These are phyloP conservation scores for Psophia crepitans DNA, from an alignment of 2,113 vertebrate genomes.

Conservation along the genomic window DNA sequence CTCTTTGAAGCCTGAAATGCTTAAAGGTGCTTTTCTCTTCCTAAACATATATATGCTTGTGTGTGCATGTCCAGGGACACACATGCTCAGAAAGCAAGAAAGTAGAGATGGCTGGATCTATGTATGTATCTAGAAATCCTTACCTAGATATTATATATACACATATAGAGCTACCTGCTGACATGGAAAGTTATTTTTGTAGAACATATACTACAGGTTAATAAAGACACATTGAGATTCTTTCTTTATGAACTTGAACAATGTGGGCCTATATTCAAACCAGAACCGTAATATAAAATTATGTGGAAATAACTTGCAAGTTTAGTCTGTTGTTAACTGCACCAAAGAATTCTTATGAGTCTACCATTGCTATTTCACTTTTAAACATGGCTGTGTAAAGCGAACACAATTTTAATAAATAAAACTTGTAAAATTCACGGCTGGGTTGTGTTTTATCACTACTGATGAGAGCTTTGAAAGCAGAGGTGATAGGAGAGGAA, in stretches of 20 bases:
- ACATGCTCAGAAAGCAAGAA: not conserved
- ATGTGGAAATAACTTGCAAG: not conserved
- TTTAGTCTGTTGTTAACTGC: not conserved
- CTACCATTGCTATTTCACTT: not conserved
- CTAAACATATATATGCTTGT: not conserved
- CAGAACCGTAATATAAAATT: not conserved
- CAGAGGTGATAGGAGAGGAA: not conserved
- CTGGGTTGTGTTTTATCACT: not conserved
- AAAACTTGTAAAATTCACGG: not conserved
- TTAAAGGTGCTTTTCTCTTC: not conserved
- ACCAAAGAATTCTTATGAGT: not conserved
- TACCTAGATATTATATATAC: not conserved
- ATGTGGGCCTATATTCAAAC: not conserved
- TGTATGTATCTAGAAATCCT: not conserved
- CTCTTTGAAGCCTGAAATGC: not conserved
- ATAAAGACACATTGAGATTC: not conserved
- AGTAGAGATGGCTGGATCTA: not conserved
- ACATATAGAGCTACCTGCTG: not conserved
- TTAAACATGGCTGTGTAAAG: not conserved
- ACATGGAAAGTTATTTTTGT: not conserved
- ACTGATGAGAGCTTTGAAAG: not conserved
- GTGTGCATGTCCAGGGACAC: not conserved
- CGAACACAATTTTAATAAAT: constrained; percentile 7
- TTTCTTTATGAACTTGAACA: not conserved
- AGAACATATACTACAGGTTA: not conserved